A percentile compares a stretch with the other conserved stretches of the same genome.
phyloP scores from a whole-genome alignment of 2,888 invertebrate species.

The Melanchra persicariae region DNA sequence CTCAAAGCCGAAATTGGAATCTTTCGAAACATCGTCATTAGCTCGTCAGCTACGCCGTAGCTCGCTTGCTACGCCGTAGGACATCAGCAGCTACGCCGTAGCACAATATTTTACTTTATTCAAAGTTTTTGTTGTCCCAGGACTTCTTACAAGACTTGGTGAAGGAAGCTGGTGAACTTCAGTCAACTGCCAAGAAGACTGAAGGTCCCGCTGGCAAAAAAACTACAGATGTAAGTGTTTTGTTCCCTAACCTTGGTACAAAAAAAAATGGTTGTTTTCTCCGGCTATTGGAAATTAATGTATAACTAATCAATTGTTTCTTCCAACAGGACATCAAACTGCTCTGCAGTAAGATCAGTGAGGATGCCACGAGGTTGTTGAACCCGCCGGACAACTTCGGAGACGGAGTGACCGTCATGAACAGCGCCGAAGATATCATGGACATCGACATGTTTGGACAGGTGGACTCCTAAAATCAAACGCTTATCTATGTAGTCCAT shows the following conservation, averaged over 20 bases:
- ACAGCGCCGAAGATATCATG: constrained; percentile 69
- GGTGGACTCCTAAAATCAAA: no score
- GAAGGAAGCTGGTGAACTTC: constrained; percentile 71
- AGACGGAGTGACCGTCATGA: constrained; percentile 59
- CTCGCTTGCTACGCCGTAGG: background rate
- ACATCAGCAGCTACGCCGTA: background rate
- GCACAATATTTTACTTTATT: background rate
- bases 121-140: constrained; percentile 44
- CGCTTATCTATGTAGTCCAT: no score
- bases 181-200: constrained; percentile 59
- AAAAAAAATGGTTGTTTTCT: no score
- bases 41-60: no score
- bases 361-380: constrained; percentile 69
- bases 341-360: constrained; percentile 71
- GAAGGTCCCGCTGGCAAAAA: constrained; percentile 64
- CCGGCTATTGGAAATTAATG: no score
- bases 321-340: constrained; percentile 69
- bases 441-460: constrained; percentile 77
- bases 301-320: background rate
- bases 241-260: background rate
- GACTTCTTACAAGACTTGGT: constrained; percentile 80
- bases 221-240: constrained; percentile 68
- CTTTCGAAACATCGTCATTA: no score
- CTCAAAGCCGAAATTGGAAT: background rate
- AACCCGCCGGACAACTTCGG: constrained; percentile 58